These are phyloP conservation scores for Platynereis dumerilii DNA, from an alignment of 2,888 invertebrate genomes.

Conservation along the genomic window DNA sequence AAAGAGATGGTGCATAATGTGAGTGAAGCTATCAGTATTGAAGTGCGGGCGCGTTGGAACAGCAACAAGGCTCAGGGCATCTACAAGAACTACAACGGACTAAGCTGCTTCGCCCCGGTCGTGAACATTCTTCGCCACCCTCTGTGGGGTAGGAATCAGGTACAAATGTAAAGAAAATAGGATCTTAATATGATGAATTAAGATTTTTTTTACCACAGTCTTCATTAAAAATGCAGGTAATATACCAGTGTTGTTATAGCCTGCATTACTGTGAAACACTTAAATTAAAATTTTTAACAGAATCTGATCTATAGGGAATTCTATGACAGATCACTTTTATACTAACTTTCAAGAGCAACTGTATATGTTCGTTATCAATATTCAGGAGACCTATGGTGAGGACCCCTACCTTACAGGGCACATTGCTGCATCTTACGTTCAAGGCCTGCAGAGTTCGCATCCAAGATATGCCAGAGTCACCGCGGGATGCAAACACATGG, in stretches of 20 bases:
- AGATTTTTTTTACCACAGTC: too few species aligned
- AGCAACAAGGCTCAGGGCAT: conserved; percentile 25
- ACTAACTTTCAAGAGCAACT: too few species aligned
- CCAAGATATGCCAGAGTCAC: conserved; percentile 48
- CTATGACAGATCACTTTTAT: too few species aligned
- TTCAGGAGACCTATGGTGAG: conserved; percentile 62
- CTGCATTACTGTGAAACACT: too few species aligned
- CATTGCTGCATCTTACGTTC: conserved; percentile 49
- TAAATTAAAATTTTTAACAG: too few species aligned
- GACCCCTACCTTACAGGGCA: conserved; percentile 56
- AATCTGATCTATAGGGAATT: too few species aligned
- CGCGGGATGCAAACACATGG: conserved; percentile 61
- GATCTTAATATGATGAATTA: too few species aligned
- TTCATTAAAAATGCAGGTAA: too few species aligned
- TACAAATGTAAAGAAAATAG: too few species aligned
- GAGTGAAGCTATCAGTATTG: conserved; percentile 36
- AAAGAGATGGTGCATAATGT: conserved; percentile 36
- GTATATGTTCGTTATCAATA: too few species aligned
- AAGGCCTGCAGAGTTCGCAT: conserved; percentile 55
- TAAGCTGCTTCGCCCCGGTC: conserved; percentile 59
- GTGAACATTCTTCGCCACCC: conserved; percentile 61
- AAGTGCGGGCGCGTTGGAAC: conserved; percentile 43
- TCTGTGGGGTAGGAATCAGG: conserved; percentile 61
- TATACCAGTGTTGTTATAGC: too few species aligned
- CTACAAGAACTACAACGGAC: conserved; percentile 44